Percentiles rank a stretch among this genome's conserved stretches.
Conservation (phyloP, 2,113 vertebrate genomes). For the Phycodurus eques region DNA sequence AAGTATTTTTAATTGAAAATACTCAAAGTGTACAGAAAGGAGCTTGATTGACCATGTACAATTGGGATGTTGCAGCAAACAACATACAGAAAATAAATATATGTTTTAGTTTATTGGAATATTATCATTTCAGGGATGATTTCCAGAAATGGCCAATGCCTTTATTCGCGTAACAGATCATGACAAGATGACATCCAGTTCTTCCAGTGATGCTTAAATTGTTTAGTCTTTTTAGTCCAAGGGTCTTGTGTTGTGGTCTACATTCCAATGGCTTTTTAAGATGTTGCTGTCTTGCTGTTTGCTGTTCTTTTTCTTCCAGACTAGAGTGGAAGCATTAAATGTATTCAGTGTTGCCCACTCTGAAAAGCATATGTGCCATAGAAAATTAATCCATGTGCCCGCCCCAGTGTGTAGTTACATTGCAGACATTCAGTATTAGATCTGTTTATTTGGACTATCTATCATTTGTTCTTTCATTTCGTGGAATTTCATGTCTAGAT, state of each 20-base stretch:
- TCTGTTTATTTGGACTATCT: conserved; percentile 39
- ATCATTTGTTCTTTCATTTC: conserved; percentile 54
- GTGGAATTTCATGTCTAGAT: conserved; percentile 59
- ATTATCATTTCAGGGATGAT: background rate
- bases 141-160: background rate
- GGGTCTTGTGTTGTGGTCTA: conserved; percentile 53
- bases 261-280: conserved; percentile 50
- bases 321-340: conserved; percentile 17
- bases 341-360: conserved; percentile 20
- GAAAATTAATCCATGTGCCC: conserved; percentile 33
- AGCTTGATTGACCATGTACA: background rate
- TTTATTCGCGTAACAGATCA: conserved; percentile 1
- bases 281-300: conserved; percentile 27
- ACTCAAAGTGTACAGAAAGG: background rate
- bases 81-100: background rate
- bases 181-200: conserved; percentile 23
- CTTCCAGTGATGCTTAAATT: conserved; percentile 45
- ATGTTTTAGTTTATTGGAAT: conserved; percentile 1
- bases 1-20: background rate
- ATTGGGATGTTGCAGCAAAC: background rate
- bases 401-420: conserved; percentile 19
- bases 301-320: conserved; percentile 19
- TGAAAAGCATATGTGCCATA: conserved; percentile 48
- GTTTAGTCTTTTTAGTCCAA: conserved; percentile 39
- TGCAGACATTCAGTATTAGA: conserved; percentile 49